Conservation (phyloP, 2,888 invertebrate genomes). For the Meloe dianella region DNA sequence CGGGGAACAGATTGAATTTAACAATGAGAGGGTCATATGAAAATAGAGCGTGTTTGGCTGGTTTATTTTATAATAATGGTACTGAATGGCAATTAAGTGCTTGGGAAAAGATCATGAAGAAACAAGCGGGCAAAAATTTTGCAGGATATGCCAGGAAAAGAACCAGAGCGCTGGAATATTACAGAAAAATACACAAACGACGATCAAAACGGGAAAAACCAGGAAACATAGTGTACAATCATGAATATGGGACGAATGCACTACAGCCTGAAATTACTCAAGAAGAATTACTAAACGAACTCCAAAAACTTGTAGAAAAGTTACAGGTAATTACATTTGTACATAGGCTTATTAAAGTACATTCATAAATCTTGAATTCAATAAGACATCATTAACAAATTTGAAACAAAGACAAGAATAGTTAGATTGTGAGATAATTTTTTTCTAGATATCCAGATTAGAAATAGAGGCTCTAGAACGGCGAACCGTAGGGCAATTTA, state of each 20-base stretch:
- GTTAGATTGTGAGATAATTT: too few relatives aligned
- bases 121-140: not conserved
- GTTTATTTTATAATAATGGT: conserved; percentile 3
- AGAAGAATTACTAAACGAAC: not conserved
- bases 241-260: not conserved
- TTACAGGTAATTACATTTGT: not conserved
- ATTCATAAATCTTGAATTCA: too few relatives aligned
- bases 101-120: not conserved
- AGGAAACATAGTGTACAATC: not conserved
- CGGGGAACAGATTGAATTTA: conserved; percentile 24
- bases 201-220: not conserved
- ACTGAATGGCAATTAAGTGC: not conserved
- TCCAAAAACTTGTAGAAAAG: not conserved
- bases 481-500: conserved; percentile 20
- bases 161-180: not conserved
- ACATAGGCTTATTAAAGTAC: not conserved
- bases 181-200: not conserved
- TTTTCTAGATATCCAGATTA: conserved; percentile 2
- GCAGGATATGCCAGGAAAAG: not conserved
- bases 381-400: too few relatives aligned
- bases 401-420: too few relatives aligned
- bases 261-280: not conserved
- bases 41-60: not conserved
- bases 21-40: conserved; percentile 10
- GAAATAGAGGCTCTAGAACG: conserved; percentile 9